Percentiles rank a stretch among this genome's conserved stretches.
phyloP scores from a whole-genome alignment of 2,888 invertebrate species.

The Alsophila aescularia region DNA sequence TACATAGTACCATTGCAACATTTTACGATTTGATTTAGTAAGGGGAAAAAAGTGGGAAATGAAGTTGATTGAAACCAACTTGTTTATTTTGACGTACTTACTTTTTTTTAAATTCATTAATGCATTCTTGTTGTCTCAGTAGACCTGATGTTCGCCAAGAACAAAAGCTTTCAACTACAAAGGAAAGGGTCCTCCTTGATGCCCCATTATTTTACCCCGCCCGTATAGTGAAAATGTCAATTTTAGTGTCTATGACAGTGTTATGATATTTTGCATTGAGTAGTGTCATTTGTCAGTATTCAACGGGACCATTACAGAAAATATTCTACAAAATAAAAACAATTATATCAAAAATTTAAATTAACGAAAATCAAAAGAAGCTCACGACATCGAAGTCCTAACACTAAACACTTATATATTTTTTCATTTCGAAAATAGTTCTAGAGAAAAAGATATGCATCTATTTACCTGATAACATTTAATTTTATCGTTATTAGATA shows the following conservation, averaged over 20 bases:
- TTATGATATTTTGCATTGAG: conserved; percentile 29
- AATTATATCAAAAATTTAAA: conserved; percentile 36
- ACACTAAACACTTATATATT: conserved; percentile 72
- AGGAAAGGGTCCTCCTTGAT: too few species aligned
- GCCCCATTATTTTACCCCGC: too few species aligned
- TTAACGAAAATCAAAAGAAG: conserved; percentile 44
- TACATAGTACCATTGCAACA: too few species aligned
- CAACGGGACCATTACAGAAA: conserved; percentile 23
- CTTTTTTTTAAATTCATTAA: too few species aligned
- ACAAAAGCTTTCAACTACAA: too few species aligned
- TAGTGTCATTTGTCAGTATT: conserved; percentile 53
- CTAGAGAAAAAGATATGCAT: conserved; percentile 84
- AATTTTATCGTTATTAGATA: conserved; percentile 44
- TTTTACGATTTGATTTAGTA: too few species aligned
- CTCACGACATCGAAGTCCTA: conserved; percentile 81
- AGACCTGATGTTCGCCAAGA: too few species aligned
- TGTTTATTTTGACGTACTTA: too few species aligned
- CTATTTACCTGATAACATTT: conserved; percentile 78
- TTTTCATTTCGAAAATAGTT: conserved; percentile 77
- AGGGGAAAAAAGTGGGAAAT: too few species aligned
- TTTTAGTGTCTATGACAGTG: conserved; percentile 29
- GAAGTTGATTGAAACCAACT: too few species aligned
- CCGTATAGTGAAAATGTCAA: conserved; percentile 10
- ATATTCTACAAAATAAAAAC: conserved; percentile 47
- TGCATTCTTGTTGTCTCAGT: too few species aligned